Evolutionary conservation across 2,797 vertebrate genomes (phyloP).

Genomic region (Caiman crocodilus): DNA sequence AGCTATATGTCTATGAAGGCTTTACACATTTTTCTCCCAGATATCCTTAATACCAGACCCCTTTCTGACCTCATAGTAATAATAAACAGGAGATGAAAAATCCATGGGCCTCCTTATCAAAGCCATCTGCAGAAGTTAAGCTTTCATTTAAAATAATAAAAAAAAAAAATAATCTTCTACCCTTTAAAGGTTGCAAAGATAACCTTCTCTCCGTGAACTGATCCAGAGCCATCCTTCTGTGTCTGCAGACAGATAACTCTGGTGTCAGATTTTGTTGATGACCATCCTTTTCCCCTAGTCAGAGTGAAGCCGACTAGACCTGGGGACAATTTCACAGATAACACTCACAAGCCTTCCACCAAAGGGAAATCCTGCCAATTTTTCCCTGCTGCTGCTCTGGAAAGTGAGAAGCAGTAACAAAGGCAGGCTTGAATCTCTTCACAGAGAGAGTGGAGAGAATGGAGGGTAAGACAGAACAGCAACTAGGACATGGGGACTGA

Average conservation of each 20-base stretch:
- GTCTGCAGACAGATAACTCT: background rate
- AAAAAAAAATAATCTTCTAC: slow-evolving; percentile 67
- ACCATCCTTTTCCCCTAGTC: rapidly evolving
- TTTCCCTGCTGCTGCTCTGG: background rate
- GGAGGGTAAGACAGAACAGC: background rate
- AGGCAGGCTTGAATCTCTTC: background rate
- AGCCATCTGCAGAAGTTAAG: slow-evolving; percentile 68
- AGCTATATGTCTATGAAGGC: slow-evolving; percentile 23
- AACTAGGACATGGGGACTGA: background rate
- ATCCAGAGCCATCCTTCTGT: slow-evolving; percentile 21
- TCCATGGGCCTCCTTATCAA: slow-evolving; percentile 55
- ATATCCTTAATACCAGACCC: slow-evolving; percentile 40
- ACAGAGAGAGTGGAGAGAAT: background rate
- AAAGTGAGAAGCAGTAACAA: slow-evolving; percentile 5
- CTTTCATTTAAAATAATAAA: slow-evolving; percentile 52
- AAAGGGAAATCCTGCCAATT: background rate
- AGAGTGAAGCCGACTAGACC: background rate
- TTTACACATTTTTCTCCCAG: slow-evolving; percentile 17
- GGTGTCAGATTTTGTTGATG: slow-evolving; percentile 7
- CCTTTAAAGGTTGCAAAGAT: slow-evolving; percentile 68
- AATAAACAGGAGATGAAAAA: slow-evolving; percentile 74
- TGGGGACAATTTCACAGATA: background rate
- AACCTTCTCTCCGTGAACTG: slow-evolving; percentile 51
- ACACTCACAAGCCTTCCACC: background rate
- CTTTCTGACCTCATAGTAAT: slow-evolving; percentile 44